These are phyloP conservation scores for Danaus melanippus DNA, from an alignment of 1,140 invertebrate genomes.

Conservation along the genomic window DNA sequence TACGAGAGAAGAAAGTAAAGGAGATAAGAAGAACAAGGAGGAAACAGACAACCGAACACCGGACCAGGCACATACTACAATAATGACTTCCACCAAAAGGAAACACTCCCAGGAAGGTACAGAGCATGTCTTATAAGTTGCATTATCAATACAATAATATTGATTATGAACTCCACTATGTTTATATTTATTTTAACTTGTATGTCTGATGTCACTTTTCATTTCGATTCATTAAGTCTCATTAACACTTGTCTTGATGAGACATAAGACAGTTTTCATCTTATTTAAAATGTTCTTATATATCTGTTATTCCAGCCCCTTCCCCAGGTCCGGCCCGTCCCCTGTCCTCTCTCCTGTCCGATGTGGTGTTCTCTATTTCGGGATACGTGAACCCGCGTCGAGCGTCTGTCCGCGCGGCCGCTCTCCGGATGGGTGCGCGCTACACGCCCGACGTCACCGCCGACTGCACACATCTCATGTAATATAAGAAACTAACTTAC, in stretches of 20 bases:
- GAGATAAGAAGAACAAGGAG: conserved; percentile 9
- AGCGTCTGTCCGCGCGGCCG: conserved; percentile 77
- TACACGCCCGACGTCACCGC: conserved; percentile 84
- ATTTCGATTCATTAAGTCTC: too few relatives aligned
- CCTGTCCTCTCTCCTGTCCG: conserved; percentile 47
- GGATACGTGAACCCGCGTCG: conserved; percentile 89
- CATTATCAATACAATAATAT: too few relatives aligned
- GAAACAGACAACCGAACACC: too few relatives aligned
- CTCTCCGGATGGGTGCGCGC: conserved; percentile 83
- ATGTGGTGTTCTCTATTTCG: conserved; percentile 86
- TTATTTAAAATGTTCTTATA: background rate
- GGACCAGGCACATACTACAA: too few relatives aligned
- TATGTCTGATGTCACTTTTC: too few relatives aligned
- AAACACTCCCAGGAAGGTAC: too few relatives aligned
- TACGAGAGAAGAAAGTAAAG: conserved; percentile 16
- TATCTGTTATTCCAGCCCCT: conserved; percentile 4
- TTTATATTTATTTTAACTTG: too few relatives aligned
- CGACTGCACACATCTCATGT: conserved; percentile 88
- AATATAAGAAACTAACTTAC: conserved; percentile 6
- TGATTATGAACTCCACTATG: too few relatives aligned
- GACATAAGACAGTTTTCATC: too few relatives aligned
- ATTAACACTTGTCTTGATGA: too few relatives aligned
- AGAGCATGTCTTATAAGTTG: too few relatives aligned
- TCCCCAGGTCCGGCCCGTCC: background rate
- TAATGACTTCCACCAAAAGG: too few relatives aligned